phyloP scores from a whole-genome alignment of 2,888 invertebrate species.

The Macaria notata region DNA sequence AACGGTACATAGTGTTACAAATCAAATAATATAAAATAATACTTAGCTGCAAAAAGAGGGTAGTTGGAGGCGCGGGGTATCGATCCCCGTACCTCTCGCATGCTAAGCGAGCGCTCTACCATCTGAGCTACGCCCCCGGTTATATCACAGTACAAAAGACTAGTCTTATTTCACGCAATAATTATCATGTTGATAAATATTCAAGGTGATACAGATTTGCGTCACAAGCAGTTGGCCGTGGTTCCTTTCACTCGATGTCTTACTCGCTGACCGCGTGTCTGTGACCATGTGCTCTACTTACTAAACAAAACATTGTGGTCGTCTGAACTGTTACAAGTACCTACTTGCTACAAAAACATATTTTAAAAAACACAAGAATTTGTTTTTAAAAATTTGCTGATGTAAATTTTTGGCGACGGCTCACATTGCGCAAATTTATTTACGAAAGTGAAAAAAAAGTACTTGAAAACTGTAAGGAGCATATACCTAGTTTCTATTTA shows the following conservation, averaged over 20 bases:
- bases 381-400: too few species aligned
- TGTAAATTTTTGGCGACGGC: too few species aligned
- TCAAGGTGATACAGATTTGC: conserved; percentile 14
- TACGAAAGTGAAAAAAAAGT: too few species aligned
- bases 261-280: conserved; percentile 1
- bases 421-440: too few species aligned
- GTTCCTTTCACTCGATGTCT: conserved; percentile 14
- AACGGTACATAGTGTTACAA: too few species aligned
- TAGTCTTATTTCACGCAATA: conserved; percentile 1
- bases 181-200: not conserved
- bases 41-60: not conserved
- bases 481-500: too few species aligned
- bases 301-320: too few species aligned
- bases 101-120: conserved; percentile 83
- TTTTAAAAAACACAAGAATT: too few species aligned
- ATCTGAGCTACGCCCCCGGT: conserved; percentile 81
- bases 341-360: too few species aligned
- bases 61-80: conserved; percentile 79
- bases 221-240: conserved; percentile 8
- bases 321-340: too few species aligned
- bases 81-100: conserved; percentile 82
- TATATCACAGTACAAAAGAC: conserved; percentile 9
- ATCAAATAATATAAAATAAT: too few species aligned
- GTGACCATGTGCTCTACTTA: conserved; percentile 11
- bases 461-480: too few species aligned